These are phyloP conservation scores for Pinctada fucata DNA, from an alignment of 2,888 invertebrate genomes.

Conservation along the genomic window DNA sequence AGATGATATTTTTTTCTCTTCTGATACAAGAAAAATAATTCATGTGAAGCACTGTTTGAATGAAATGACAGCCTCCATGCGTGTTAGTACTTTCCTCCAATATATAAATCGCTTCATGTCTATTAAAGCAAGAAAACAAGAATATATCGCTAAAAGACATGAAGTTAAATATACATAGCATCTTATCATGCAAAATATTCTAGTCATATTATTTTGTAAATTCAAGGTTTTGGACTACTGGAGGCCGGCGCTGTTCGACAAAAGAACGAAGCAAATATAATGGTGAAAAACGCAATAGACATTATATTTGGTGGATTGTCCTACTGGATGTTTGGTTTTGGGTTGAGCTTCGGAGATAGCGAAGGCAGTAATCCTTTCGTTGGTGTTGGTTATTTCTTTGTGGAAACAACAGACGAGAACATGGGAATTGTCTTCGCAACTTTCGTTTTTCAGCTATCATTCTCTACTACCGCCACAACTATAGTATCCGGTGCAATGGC, in stretches of 20 bases:
- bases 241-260: constrained; percentile 66
- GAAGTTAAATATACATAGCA: too few relatives aligned
- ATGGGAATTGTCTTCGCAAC: constrained; percentile 60
- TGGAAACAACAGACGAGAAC: constrained; percentile 73
- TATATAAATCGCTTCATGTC: too few relatives aligned
- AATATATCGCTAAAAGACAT: too few relatives aligned
- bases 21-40: too few relatives aligned
- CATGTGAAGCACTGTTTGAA: too few relatives aligned
- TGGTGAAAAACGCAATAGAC: constrained; percentile 71
- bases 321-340: constrained; percentile 70
- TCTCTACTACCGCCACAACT: constrained; percentile 69
- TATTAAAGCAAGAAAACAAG: too few relatives aligned
- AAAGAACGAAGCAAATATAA: constrained; percentile 71
- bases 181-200: constrained; percentile 1
- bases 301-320: constrained; percentile 68
- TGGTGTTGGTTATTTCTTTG: constrained; percentile 69
- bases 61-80: too few relatives aligned
- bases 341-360: constrained; percentile 65
- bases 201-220: background rate
- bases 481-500: constrained; percentile 84
- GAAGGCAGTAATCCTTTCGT: constrained; percentile 57
- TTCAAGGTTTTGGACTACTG: constrained; percentile 68
- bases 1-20: too few relatives aligned
- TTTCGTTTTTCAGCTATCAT: constrained; percentile 70
- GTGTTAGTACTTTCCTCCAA: too few relatives aligned